Base-by-base conservation (phyloP, 2,113 vertebrate species). In the Pelusios castaneus region DNA sequence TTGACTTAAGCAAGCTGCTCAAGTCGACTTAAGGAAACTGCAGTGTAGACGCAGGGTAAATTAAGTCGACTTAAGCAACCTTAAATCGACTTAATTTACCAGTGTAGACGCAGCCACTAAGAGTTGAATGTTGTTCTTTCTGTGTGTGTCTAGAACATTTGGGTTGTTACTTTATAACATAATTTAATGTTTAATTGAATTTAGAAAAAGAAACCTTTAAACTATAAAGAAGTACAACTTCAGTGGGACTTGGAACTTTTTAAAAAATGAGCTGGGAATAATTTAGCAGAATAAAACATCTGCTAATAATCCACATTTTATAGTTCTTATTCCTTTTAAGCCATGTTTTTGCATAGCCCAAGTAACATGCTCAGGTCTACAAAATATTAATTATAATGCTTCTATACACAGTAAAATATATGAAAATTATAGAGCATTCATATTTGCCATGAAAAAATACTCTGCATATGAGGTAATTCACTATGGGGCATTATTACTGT, bases 211-310 rank as follows among this genome's bases (percentile, higher is more conserved):
- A 84, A 89, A 56, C 79, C 1, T 60, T 93, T 84, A 41, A 67
- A 34, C 56, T 91, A 10, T 0, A n/a, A 73, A 76, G 10, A 87
- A 24, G 2, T 5, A 17, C 10, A 89, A 73, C 88, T 89, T 80
- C 77, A 55, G 16, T 80, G 17, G 84, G 41, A 43, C 34, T 87
- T 56, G 9, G 82, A 84, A 21, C 43, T 78, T 8, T 25, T 82
- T 43, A 89, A 89, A 78, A 95, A 88, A 95, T 87, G 77, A 77
- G 14, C 43, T 85, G 58, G 38, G 93, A 96, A 84, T 78, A 4
- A 95, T 63, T 93, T 82, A 75, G 58, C 34, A 82, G 17, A 49
- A 21, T 70, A 45, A 95, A 92, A 79, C 49, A 88, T n/a, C 10
- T 41, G 34, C 38, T 80, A 84, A 29, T 6, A 86, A 90, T 81